phyloP scores from a whole-genome alignment of 37 sponge, comb jelly and placozoan genomes.

The Lycopodina hypogea region DNA sequence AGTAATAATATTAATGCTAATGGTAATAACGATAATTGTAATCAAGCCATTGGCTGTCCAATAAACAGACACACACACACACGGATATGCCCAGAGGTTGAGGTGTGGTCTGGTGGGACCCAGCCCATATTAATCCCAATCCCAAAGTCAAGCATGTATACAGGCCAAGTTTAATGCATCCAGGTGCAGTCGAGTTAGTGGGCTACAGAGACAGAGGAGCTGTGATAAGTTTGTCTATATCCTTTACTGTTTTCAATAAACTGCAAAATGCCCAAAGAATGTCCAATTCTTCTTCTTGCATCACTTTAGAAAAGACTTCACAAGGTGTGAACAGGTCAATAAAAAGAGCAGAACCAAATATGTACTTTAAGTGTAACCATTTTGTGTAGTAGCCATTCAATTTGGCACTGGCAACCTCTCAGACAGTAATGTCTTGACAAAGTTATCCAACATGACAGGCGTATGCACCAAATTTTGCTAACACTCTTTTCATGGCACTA shows the following conservation, averaged over 20 bases:
- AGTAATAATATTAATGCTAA: too few species aligned
- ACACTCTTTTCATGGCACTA: constrained; percentile 58
- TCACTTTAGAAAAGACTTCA: constrained; percentile 44
- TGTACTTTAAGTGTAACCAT: constrained; percentile 65
- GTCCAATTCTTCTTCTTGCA: constrained; percentile 43
- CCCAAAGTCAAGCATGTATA: too few species aligned
- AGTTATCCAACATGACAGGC: constrained; percentile 51
- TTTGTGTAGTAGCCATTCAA: constrained; percentile 43
- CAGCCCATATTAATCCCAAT: too few species aligned
- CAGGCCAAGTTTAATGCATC: too few species aligned
- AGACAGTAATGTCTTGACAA: constrained; percentile 42
- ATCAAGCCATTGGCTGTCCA: too few species aligned
- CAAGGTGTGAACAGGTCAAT: constrained; percentile 32
- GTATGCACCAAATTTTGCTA: constrained; percentile 77
- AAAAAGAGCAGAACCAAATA: constrained; percentile 69
- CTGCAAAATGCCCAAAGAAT: constrained; percentile 31
- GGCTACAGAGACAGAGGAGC: constrained; percentile 35
- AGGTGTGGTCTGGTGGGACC: too few species aligned
- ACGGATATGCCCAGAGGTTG: too few species aligned
- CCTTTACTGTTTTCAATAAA: constrained; percentile 33
- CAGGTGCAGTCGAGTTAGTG: constrained; percentile 20
- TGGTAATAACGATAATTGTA: too few species aligned
- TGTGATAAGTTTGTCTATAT: constrained; percentile 21
- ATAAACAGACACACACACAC: too few species aligned
- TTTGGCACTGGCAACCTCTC: constrained; percentile 60